Evolutionary conservation across 2,888 invertebrate genomes (phyloP).

Genomic region (Hyposoter dolosus): DNA sequence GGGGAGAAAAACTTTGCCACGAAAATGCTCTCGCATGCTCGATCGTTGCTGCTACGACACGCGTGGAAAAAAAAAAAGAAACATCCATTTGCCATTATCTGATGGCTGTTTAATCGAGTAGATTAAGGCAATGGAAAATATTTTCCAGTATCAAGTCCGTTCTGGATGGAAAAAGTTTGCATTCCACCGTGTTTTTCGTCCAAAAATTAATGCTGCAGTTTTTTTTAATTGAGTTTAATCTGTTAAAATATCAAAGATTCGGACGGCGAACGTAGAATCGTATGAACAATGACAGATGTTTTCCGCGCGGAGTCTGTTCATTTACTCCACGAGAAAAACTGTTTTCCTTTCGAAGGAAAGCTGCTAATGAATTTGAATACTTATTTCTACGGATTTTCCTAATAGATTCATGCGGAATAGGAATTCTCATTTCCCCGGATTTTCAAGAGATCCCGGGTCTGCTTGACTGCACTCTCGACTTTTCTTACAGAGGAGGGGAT

Average conservation of each 20-base stretch:
- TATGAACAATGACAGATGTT: no score
- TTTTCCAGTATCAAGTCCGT: neutral
- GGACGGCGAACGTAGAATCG: neutral
- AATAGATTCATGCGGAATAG: slow-evolving; percentile 20
- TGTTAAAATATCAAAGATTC: neutral
- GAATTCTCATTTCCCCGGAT: slow-evolving; percentile 30
- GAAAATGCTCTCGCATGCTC: slow-evolving; percentile 24
- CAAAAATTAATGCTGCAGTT: neutral
- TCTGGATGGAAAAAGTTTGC: neutral
- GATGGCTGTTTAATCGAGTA: neutral
- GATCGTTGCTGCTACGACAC: neutral
- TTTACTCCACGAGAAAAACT: no score
- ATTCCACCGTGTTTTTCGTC: neutral
- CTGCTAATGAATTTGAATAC: neutral
- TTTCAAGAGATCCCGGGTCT: slow-evolving; percentile 9
- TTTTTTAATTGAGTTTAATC: neutral
- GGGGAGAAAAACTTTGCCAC: neutral
- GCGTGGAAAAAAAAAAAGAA: neutral
- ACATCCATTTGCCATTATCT: neutral
- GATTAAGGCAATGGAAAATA: neutral
- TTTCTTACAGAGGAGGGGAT: slow-evolving; percentile 21
- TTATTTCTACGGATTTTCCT: neutral
- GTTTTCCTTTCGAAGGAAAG: slow-evolving; percentile 1
- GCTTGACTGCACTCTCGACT: slow-evolving; percentile 33
- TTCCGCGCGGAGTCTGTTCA: no score